A percentile compares a stretch with the other conserved stretches of the same genome.
Conservation (phyloP, 2,888 invertebrate genomes). For the Molanna angustata region DNA sequence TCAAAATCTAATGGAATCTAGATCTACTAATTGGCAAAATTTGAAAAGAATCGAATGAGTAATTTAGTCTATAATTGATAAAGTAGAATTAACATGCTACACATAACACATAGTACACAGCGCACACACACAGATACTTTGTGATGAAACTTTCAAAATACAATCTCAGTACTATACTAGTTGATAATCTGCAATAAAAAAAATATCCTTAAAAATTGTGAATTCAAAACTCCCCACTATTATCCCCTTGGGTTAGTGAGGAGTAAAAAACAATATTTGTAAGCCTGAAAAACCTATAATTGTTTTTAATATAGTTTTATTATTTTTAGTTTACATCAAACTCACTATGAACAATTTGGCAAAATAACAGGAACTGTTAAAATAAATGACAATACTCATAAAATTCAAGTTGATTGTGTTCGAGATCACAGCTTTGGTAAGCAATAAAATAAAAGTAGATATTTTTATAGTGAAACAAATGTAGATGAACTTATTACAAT, state of each 20-base stretch:
- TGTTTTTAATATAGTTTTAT: too few species aligned
- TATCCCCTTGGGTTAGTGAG: neutral
- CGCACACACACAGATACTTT: too few species aligned
- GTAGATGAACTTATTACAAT: neutral
- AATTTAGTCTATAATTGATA: too few species aligned
- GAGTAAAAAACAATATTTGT: slow-evolving; percentile 1
- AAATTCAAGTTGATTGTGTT: slow-evolving; percentile 58
- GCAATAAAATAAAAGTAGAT: slow-evolving; percentile 16
- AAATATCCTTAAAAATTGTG: neutral
- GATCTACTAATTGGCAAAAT: too few species aligned
- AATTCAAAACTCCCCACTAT: neutral
- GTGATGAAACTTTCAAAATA: too few species aligned
- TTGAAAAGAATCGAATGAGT: too few species aligned
- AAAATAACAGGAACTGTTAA: slow-evolving; percentile 53
- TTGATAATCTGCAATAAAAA: neutral
- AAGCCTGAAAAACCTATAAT: neutral
- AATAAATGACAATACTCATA: slow-evolving; percentile 51
- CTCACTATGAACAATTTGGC: slow-evolving; percentile 76
- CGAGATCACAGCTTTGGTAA: slow-evolving; percentile 69
- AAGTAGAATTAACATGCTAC: too few species aligned
- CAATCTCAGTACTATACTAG: neutral
- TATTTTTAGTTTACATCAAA: slow-evolving; percentile 62
- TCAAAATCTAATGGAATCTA: too few species aligned
- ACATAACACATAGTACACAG: too few species aligned
- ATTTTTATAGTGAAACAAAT: neutral